phyloP scores from a whole-genome alignment of 2,888 invertebrate species.

The Allophyes oxyacanthae region DNA sequence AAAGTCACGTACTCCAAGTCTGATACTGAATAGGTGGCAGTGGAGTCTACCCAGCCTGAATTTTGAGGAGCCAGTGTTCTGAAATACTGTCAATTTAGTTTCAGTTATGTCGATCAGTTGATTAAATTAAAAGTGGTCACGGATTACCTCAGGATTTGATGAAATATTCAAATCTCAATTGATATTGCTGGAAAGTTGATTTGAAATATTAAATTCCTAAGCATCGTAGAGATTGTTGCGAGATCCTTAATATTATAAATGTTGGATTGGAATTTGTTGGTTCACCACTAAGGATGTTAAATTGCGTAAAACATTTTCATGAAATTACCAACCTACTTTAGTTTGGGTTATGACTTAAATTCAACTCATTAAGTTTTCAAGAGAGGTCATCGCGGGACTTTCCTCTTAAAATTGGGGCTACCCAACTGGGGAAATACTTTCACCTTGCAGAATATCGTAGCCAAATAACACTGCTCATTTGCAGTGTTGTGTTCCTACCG shows the following conservation, averaged over 20 bases:
- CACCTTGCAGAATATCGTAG: no score
- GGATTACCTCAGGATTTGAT: neutral
- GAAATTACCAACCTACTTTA: slow-evolving; percentile 13
- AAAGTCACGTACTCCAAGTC: slow-evolving; percentile 30
- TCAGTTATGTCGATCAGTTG: neutral
- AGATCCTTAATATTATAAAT: neutral
- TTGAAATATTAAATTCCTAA: slow-evolving; percentile 26
- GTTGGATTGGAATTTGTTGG: neutral
- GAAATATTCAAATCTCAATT: slow-evolving; percentile 17
- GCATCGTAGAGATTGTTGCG: neutral
- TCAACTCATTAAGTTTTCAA: no score
- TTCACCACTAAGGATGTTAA: no score
- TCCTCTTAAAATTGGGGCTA: no score
- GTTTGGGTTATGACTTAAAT: slow-evolving; percentile 17
- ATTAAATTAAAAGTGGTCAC: neutral
- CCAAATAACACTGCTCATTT: no score
- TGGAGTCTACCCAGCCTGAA: slow-evolving; percentile 11
- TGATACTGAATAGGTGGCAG: slow-evolving; percentile 12
- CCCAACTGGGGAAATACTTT: no score
- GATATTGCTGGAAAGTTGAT: slow-evolving; percentile 12
- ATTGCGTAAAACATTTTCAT: neutral
- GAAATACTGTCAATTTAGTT: slow-evolving; percentile 6
- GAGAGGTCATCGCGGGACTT: no score
- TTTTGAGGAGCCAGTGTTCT: slow-evolving; percentile 21
- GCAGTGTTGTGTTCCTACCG: no score